phyloP scores from a whole-genome alignment of 2,888 invertebrate genomes.

The Mycalesis mineus region DNA sequence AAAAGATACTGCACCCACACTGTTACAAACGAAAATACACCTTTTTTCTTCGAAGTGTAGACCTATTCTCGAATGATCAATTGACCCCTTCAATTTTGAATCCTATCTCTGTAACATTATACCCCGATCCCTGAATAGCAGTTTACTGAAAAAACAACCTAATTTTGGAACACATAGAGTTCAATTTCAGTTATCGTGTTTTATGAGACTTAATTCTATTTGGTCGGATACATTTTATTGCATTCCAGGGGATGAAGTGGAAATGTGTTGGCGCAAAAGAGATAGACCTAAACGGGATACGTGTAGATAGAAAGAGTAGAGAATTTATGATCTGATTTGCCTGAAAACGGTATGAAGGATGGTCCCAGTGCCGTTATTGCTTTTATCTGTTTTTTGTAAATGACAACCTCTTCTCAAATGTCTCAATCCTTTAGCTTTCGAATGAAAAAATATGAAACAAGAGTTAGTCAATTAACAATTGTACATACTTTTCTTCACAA shows the following conservation, averaged over 20 bases:
- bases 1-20: conserved; percentile 13
- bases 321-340: conserved; percentile 11
- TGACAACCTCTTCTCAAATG: background rate
- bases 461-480: no score
- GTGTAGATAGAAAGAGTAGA: conserved; percentile 1
- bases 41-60: background rate
- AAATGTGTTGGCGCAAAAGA: conserved; percentile 15
- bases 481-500: no score
- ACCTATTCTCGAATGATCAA: background rate
- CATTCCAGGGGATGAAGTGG: conserved; percentile 17
- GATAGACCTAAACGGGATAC: conserved; percentile 2
- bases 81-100: background rate
- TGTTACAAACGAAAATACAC: conserved; percentile 3
- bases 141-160: background rate
- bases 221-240: conserved; percentile 16
- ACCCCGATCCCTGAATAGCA: conserved; percentile 7
- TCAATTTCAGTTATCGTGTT: background rate
- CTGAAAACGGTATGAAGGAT: conserved; percentile 4
- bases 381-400: conserved; percentile 5
- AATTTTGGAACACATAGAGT: background rate
- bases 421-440: background rate
- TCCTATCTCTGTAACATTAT: conserved; percentile 4
- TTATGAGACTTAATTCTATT: conserved; percentile 1
- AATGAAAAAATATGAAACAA: background rate
- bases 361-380: background rate